A percentile compares a stretch with the other conserved stretches of the same genome.
Conservation (phyloP, 2,113 vertebrate genomes). For the Calidris pugnax region DNA sequence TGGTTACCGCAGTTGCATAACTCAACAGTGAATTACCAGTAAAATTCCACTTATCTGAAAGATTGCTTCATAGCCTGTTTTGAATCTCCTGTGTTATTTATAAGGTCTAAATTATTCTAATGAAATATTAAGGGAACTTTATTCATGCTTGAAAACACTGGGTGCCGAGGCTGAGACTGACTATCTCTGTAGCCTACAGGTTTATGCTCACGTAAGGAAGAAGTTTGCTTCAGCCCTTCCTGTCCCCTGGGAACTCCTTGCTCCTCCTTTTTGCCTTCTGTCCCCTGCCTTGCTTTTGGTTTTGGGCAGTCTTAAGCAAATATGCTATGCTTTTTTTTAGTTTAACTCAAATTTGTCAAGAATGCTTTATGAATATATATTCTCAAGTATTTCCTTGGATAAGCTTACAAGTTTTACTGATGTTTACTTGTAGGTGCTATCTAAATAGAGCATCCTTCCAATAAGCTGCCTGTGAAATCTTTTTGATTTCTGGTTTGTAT, state of each 20-base stretch:
- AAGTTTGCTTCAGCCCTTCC: not conserved
- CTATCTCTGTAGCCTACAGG: not conserved
- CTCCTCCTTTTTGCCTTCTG: not conserved
- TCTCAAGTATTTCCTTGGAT: not conserved
- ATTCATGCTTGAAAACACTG: not conserved
- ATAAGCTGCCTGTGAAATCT: not conserved
- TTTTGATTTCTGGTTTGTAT: not conserved
- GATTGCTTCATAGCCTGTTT: not conserved
- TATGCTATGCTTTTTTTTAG: not conserved
- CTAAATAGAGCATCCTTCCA: not conserved
- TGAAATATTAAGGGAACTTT: not conserved
- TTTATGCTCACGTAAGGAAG: not conserved
- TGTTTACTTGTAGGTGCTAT: not conserved
- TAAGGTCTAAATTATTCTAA: slow-evolving; percentile 10
- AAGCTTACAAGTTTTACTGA: not conserved
- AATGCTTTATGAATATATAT: not conserved
- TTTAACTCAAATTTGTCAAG: not conserved
- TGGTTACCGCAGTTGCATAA: not conserved
- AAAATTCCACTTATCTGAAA: slow-evolving; percentile 5
- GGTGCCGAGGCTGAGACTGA: not conserved
- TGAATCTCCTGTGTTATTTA: slow-evolving; percentile 25
- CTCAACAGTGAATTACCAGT: not conserved
- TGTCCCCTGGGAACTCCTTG: not conserved
- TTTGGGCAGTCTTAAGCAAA: not conserved
- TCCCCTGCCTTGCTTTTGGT: not conserved